Evolutionary conservation across 2,888 invertebrate species (phyloP).

Genomic region (Zygogramma bicolorata): DNA sequence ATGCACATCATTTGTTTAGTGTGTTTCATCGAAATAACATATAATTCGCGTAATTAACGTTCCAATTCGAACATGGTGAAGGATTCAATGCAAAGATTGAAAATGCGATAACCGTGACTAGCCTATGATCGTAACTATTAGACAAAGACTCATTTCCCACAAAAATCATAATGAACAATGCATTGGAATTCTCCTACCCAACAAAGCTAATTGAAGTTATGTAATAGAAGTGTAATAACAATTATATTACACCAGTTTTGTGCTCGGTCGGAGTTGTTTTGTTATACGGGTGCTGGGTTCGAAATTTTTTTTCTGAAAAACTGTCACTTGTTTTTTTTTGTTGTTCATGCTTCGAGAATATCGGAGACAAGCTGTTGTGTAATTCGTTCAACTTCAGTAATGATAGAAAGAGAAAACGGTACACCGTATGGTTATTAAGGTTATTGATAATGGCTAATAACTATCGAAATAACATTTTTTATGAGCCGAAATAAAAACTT

Average conservation of each 20-base stretch:
- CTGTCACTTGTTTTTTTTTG: neutral
- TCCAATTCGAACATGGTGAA: too few relatives aligned
- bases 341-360: neutral
- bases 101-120: neutral
- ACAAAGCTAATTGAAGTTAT: slow-evolving; percentile 21
- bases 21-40: too few relatives aligned
- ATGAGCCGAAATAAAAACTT: neutral
- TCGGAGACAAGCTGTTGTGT: neutral
- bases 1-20: too few relatives aligned
- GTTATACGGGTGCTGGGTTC: neutral
- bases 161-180: slow-evolving; percentile 10
- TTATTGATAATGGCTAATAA: neutral
- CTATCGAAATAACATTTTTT: neutral
- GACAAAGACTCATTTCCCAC: slow-evolving; percentile 7
- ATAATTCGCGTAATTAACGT: too few relatives aligned
- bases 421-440: neutral
- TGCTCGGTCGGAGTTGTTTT: neutral
- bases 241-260: slow-evolving; percentile 4
- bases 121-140: neutral
- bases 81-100: neutral
- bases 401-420: neutral
- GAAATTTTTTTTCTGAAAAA: neutral
- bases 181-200: slow-evolving; percentile 12
- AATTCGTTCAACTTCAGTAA: neutral
- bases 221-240: slow-evolving; percentile 14